Conservation (phyloP, 2,797 vertebrate genomes). For the Cacajao melanocephalus region DNA sequence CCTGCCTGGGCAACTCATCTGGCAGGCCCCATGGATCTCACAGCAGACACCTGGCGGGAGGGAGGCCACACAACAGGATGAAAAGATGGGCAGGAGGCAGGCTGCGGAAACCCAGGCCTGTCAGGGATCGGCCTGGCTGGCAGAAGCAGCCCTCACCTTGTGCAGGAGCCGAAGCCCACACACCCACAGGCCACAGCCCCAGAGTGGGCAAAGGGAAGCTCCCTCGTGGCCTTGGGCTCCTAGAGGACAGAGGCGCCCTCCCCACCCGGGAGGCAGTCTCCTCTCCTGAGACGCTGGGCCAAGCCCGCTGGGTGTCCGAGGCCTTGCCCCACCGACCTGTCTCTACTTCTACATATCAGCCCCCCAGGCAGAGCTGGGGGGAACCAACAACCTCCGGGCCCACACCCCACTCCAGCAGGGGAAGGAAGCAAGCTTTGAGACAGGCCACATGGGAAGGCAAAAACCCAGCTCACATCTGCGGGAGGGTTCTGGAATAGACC, state of each 20-base stretch:
- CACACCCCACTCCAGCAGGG: too few relatives aligned
- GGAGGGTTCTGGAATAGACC: not conserved
- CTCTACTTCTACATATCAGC: accelerated
- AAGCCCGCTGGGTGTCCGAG: not conserved
- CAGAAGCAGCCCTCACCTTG: not conserved
- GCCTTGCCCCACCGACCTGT: not conserved
- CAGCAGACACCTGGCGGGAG: not conserved
- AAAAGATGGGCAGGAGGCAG: not conserved
- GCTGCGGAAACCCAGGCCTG: not conserved
- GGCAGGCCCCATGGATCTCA: not conserved
- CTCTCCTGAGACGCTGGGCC: not conserved
- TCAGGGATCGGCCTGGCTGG: not conserved
- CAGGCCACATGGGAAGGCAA: not conserved
- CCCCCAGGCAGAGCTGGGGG: not conserved
- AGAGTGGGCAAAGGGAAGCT: not conserved
- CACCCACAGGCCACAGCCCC: not conserved
- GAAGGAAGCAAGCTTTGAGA: not conserved
- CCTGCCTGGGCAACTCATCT: not conserved
- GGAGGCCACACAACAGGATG: not conserved
- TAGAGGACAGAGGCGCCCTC: not conserved
- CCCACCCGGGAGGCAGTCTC: too few relatives aligned
- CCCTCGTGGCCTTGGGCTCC: not conserved
- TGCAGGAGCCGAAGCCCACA: not conserved
- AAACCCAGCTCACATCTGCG: accelerated
- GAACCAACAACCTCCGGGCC: not conserved